Conservation (phyloP, 2,888 invertebrate genomes). For the Phengaris arion region DNA sequence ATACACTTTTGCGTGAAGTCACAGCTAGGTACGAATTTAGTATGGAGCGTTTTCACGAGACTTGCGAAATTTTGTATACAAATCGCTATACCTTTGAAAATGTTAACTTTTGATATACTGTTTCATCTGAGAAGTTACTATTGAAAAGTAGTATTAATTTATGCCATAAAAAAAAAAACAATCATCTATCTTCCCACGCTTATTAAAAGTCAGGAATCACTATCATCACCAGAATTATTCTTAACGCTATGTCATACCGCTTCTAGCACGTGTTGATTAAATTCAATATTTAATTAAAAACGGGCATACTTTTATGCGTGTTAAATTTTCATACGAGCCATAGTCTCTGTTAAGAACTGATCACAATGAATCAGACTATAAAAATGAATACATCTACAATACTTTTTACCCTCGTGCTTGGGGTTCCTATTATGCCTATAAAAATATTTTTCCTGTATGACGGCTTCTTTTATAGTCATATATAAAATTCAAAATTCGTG, state of each 20-base stretch:
- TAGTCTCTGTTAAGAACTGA: not conserved
- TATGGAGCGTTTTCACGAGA: no score
- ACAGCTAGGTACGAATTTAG: no score
- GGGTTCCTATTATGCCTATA: not conserved
- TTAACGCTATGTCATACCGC: no score
- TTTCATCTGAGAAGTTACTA: no score
- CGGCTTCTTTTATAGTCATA: not conserved
- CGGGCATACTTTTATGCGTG: no score
- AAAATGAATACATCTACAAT: not conserved
- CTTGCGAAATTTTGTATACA: no score
- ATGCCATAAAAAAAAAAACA: no score
- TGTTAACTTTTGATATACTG: no score
- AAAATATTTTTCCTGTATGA: not conserved
- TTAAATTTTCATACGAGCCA: no score
- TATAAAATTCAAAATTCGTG: constrained; percentile 22
- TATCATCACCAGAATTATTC: not conserved
- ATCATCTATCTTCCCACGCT: not conserved
- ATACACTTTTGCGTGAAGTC: no score
- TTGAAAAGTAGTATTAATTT: no score
- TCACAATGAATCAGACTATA: not conserved
- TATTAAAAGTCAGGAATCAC: not conserved
- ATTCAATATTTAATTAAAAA: not conserved
- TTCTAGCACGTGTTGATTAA: not conserved
- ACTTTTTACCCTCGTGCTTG: constrained; percentile 1
- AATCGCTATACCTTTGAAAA: no score